Percentiles rank a stretch among this genome's conserved stretches.
Evolutionary conservation across 2,888 invertebrate genomes (phyloP).

Genomic region (Hemaris fuciformis): DNA sequence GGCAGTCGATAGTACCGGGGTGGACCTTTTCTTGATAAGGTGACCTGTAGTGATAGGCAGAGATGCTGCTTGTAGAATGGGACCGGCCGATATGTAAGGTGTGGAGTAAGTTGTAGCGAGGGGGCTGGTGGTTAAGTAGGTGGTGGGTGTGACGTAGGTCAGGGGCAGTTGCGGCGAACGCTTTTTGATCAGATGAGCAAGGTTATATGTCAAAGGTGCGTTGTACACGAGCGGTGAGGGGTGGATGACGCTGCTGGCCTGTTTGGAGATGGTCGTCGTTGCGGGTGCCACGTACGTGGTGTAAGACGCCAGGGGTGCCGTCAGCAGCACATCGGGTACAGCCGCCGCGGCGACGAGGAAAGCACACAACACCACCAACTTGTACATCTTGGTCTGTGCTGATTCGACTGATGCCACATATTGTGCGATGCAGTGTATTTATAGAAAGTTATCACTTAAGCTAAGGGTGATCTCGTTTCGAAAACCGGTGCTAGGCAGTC

Average conservation of each 20-base stretch:
- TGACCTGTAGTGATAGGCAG: constrained; percentile 45
- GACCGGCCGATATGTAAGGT: constrained; percentile 26
- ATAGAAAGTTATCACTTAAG: constrained; percentile 60
- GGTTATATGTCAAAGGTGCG: constrained; percentile 45
- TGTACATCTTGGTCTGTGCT: constrained; percentile 76
- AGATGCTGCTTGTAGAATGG: constrained; percentile 30
- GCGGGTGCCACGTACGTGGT: constrained; percentile 50
- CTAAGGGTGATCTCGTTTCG: constrained; percentile 65
- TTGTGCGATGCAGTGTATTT: constrained; percentile 51
- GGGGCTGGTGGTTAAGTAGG: constrained; percentile 36
- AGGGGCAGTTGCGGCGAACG: constrained; percentile 27
- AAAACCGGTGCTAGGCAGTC: constrained; percentile 65
- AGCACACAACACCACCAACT: constrained; percentile 82
- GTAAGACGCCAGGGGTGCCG: constrained; percentile 36
- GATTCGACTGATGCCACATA: constrained; percentile 63
- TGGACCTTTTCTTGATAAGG: constrained; percentile 59
- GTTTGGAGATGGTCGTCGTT: constrained; percentile 56
- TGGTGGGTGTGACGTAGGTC: constrained; percentile 29
- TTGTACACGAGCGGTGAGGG: constrained; percentile 60
- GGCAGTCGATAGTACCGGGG: constrained; percentile 29
- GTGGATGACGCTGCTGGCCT: constrained; percentile 70
- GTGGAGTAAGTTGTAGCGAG: constrained; percentile 30
- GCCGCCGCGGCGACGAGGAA: constrained; percentile 80
- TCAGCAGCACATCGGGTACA: constrained; percentile 42
- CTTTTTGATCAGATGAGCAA: constrained; percentile 52